Evolutionary conservation across 2,113 vertebrate genomes (phyloP).

Genomic region (Pantherophis guttatus): DNA sequence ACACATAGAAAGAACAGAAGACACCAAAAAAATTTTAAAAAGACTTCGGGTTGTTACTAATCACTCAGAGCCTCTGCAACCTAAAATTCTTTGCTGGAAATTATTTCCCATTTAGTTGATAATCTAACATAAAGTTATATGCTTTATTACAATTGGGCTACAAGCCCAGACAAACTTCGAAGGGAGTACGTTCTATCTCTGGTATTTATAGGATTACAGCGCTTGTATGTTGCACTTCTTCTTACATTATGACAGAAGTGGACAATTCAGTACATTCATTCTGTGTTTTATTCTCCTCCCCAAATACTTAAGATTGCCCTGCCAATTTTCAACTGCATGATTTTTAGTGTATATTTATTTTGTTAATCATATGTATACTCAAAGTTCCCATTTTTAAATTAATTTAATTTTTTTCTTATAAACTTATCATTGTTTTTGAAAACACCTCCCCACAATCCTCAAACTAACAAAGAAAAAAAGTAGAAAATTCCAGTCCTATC

Average conservation of each 20-base stretch:
- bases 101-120: neutral
- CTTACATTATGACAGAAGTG: neutral
- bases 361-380: neutral
- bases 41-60: constrained; percentile 44
- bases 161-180: neutral
- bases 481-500: neutral
- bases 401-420: neutral
- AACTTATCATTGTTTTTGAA: neutral
- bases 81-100: neutral
- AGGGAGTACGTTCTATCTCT: neutral
- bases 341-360: neutral
- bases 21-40: constrained; percentile 26
- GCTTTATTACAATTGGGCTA: neutral
- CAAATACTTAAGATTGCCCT: neutral
- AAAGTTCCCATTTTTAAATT: neutral
- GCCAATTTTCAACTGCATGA: neutral
- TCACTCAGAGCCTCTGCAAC: neutral
- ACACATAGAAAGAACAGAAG: constrained; percentile 62
- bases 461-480: neutral
- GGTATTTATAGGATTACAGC: neutral
- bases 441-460: neutral
- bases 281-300: neutral
- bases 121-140: neutral
- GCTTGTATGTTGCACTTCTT: neutral
- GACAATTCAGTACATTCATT: neutral